A percentile compares a stretch with the other conserved stretches of the same genome.
Evolutionary conservation across 2,797 vertebrate genomes (phyloP).

Genomic region (Muscicapa comitata): DNA sequence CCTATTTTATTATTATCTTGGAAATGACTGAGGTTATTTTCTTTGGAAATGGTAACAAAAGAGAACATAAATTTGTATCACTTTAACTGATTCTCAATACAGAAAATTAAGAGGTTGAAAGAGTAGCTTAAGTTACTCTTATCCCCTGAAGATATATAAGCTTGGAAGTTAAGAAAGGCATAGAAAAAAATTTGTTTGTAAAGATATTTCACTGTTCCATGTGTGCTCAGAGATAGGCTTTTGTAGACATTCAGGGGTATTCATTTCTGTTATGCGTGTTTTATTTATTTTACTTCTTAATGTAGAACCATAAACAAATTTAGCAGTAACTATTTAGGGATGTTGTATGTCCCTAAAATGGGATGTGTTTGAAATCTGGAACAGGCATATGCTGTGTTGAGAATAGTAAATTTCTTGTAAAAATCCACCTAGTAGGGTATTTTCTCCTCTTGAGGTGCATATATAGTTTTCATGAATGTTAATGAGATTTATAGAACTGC

Average conservation of each 20-base stretch:
- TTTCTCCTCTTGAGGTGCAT: slow-evolving; percentile 24
- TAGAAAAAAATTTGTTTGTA: not conserved
- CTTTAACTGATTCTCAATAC: not conserved
- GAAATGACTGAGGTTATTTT: not conserved
- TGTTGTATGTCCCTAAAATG: not conserved
- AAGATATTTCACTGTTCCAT: not conserved
- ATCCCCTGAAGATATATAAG: not conserved
- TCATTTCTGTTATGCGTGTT: not conserved
- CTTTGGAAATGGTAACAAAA: slow-evolving; percentile 2
- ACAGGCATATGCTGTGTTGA: not conserved
- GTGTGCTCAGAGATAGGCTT: not conserved
- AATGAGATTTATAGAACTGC: not conserved
- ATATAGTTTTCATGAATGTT: slow-evolving; percentile 25
- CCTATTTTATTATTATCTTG: not conserved
- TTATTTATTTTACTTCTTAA: not conserved
- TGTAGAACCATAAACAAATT: not conserved
- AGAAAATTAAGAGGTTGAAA: not conserved
- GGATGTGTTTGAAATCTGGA: slow-evolving; percentile 3
- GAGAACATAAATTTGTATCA: not conserved
- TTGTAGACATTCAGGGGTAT: not conserved
- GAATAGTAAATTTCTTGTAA: slow-evolving; percentile 23
- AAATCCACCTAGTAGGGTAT: not conserved
- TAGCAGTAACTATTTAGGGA: slow-evolving; percentile 3
- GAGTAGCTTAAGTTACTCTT: not conserved
- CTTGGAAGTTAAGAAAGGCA: not conserved